Conservation (phyloP, 92 coral and sea anemone genomes). For the Hydrozoanthus gracilis region DNA sequence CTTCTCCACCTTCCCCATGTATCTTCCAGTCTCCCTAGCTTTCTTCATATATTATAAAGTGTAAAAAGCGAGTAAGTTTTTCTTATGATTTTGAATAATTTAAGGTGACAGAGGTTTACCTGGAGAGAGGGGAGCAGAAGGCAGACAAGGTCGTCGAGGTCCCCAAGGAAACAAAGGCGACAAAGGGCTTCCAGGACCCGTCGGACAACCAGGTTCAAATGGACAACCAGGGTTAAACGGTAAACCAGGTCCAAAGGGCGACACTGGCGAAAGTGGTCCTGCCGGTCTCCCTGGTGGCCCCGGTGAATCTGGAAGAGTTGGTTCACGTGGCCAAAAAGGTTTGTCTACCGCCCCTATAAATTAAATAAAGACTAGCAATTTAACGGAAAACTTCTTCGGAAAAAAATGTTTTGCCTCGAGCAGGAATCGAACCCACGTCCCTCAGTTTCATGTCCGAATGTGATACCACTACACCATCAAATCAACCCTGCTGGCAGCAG, state of each 20-base stretch:
- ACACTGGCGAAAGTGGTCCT: constrained; percentile 53
- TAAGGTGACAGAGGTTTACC: constrained; percentile 47
- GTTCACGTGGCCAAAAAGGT: constrained; percentile 33
- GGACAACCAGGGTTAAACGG: constrained; percentile 62
- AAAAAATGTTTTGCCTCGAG: not conserved
- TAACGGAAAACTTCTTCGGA: not conserved
- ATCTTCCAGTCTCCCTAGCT: no score
- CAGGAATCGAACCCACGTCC: no score
- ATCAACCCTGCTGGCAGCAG: no score
- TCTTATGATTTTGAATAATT: not conserved
- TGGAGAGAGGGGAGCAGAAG: constrained; percentile 57
- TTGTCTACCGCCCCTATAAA: not conserved
- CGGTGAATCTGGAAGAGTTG: constrained; percentile 59
- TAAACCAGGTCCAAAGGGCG: constrained; percentile 55
- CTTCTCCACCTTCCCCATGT: no score
- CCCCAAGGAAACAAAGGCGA: not conserved
- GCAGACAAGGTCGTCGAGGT: constrained; percentile 30
- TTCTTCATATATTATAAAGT: no score
- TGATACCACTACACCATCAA: no score
- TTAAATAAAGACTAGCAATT: not conserved
- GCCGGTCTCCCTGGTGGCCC: constrained; percentile 69
- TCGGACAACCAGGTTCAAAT: constrained; percentile 53
- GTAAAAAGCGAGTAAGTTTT: no score
- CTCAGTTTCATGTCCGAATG: no score
- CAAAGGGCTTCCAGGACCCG: constrained; percentile 46